These are phyloP conservation scores for Pachyuromys duprasi DNA, from an alignment of 2,797 vertebrate genomes.

Conservation along the genomic window DNA sequence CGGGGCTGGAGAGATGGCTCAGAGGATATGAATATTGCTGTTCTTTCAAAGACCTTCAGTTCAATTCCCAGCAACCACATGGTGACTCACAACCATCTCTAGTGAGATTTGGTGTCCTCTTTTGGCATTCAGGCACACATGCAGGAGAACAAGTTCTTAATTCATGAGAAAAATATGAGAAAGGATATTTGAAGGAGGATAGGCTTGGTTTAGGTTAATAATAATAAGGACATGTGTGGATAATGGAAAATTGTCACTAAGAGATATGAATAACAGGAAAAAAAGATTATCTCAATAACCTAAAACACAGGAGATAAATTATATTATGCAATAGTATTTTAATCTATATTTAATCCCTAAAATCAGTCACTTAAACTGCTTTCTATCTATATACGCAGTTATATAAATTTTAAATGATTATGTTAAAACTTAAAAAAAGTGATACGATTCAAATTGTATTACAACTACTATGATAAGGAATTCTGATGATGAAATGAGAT, in stretches of 20 bases:
- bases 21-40: too few species aligned
- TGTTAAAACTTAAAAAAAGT: neutral
- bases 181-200: neutral
- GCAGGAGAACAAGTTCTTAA: neutral
- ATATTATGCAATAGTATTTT: neutral
- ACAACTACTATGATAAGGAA: neutral
- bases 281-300: neutral
- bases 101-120: too few species aligned
- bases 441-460: neutral
- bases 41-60: too few species aligned
- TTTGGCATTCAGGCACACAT: neutral
- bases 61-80: too few species aligned
- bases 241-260: neutral
- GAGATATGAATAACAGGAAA: neutral
- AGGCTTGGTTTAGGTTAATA: neutral
- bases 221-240: neutral
- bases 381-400: neutral
- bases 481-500: neutral
- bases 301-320: neutral
- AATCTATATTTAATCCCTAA: neutral
- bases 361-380: neutral
- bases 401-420: neutral
- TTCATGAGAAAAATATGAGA: neutral
- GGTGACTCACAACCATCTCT: too few species aligned
- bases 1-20: too few species aligned